Conservation (phyloP, 2,888 invertebrate species). For the Iselma pallidipennis region DNA sequence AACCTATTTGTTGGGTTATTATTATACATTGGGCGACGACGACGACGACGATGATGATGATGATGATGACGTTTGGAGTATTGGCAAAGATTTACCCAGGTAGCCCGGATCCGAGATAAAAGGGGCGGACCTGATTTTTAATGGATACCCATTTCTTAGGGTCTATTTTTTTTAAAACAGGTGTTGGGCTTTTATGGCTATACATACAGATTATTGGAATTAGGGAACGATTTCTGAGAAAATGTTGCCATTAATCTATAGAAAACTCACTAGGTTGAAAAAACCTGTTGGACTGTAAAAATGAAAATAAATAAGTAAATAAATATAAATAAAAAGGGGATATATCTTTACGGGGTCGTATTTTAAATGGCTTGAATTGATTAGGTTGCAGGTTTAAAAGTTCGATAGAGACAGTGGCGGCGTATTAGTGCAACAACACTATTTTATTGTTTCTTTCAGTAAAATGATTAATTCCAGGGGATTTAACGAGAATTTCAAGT, state of each 20-base stretch:
- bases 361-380: slow-evolving; percentile 15
- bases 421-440: not conserved
- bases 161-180: slow-evolving; percentile 29
- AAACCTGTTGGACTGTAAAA: not conserved
- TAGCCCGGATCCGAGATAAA: not conserved
- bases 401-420: not conserved
- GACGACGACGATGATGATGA: not conserved
- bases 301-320: not conserved
- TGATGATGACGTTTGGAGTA: not conserved
- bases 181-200: slow-evolving; percentile 34
- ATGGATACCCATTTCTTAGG: slow-evolving; percentile 8
- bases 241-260: not conserved
- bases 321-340: not conserved
- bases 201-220: slow-evolving; percentile 19
- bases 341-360: slow-evolving; percentile 9
- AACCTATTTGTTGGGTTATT: not conserved
- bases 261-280: not conserved
- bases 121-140: not conserved
- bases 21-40: not conserved
- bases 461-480: not conserved
- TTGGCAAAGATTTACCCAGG: not conserved
- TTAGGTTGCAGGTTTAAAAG: slow-evolving; percentile 14
- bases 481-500: no score
- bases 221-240: slow-evolving; percentile 6
- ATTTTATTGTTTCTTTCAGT: not conserved